phyloP scores from a whole-genome alignment of 2,113 vertebrate genomes.

The Speoplatyrhinus poulsoni region DNA sequence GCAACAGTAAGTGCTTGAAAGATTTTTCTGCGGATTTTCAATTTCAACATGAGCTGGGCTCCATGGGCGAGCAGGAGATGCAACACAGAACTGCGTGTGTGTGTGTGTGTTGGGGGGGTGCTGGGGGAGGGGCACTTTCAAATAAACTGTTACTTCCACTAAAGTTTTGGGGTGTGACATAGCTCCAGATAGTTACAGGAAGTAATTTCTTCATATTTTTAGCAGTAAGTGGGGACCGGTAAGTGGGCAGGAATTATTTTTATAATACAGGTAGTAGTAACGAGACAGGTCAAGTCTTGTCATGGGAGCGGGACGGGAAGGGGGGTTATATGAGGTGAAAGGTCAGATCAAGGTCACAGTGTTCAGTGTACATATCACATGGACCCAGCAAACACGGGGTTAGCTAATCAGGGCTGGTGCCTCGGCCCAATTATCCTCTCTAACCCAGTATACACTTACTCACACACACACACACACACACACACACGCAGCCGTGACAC shows the following conservation, averaged over 20 bases:
- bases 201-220: no score
- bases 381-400: not conserved
- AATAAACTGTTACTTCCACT: conserved; percentile 23
- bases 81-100: not conserved
- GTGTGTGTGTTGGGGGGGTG: conserved; percentile 5
- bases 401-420: conserved; percentile 6
- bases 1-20: conserved; percentile 39
- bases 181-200: no score
- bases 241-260: no score
- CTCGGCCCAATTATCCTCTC: not conserved
- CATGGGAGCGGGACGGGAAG: not conserved
- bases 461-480: not conserved
- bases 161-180: not conserved
- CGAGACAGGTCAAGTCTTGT: not conserved
- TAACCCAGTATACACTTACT: not conserved
- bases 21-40: conserved; percentile 28
- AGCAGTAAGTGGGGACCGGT: no score
- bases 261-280: no score
- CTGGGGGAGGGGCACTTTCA: no score
- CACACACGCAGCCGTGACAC: not conserved
- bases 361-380: conserved; percentile 8
- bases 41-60: conserved; percentile 19
- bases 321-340: not conserved
- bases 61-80: conserved; percentile 14
- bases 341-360: no score